Base-by-base conservation (phyloP, 2,888 invertebrate species). In the Drosophila anomalata region DNA sequence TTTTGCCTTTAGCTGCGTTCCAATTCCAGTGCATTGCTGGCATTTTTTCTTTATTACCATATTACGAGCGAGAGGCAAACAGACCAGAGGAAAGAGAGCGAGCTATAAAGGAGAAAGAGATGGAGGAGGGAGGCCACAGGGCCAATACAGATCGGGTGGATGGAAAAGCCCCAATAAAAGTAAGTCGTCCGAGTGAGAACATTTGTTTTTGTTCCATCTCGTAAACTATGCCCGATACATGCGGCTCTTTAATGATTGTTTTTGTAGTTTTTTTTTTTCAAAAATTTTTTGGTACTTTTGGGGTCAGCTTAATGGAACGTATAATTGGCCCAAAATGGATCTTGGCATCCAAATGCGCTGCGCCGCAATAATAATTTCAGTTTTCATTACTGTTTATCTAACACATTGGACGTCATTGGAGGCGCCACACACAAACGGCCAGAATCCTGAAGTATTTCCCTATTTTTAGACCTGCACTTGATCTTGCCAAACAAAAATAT, bases 151-250 rank as follows among this genome's bases (percentile, higher is more conserved):
- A 50, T 66, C 53, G 66, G 53, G 63, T 52, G 63, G 53, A 53
- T 29, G 87, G 66, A 74, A 69, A 76, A 85, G 72, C 78, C 76
- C 67, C 83, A 88, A 88, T 83, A 83, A 88, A 88, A 79, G 36
- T 73, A 87, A 74, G 50, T 86, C 66, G 62, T 55, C 58, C 88
- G 78, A 76, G 68, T 39, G 71, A 83, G 83, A 86, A 88, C 82
- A 83, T 87, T 87, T 86, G 82, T 86, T 82, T 83, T 69, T 68
- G 54, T 86, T 78, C 82, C 84, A 70, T 83, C 88, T 83, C 88
- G 88, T 87, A 83, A 82, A 83, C 79, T 88, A 73, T 82, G 68
- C 73, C 75, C 80, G 68, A 79, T 70, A 79, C 75, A 46, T 22
- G 46, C 58, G n/a, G 42, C 22, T 31, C 51, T 46, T 50, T 69